phyloP scores from a whole-genome alignment of 2,113 vertebrate genomes.

The Coracopsis vasa region DNA sequence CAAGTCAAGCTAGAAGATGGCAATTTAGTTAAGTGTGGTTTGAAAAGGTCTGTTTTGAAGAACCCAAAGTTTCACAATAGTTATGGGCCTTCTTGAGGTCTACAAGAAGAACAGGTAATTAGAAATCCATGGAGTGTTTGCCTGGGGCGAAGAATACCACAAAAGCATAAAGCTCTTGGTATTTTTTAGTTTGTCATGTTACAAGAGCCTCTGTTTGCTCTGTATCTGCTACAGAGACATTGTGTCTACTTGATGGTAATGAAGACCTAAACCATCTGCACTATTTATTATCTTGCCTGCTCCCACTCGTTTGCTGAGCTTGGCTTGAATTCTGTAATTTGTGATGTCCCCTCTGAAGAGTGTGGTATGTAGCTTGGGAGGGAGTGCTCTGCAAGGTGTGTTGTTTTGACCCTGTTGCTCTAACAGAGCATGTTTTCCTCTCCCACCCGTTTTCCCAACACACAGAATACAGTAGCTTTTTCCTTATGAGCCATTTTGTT shows the following conservation, averaged over 20 bases:
- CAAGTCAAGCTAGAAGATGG: neutral
- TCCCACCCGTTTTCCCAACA: neutral
- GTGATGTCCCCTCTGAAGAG: neutral
- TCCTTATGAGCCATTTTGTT: neutral
- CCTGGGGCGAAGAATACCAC: neutral
- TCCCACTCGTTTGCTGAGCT: neutral
- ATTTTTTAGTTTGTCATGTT: neutral
- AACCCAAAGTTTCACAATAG: neutral
- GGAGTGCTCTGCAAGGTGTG: neutral
- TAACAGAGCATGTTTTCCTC: neutral
- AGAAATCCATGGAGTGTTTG: neutral
- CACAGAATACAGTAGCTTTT: neutral
- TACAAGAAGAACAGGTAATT: constrained; percentile 24
- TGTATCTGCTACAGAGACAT: neutral
- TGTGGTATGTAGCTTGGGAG: neutral
- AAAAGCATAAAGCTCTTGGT: neutral
- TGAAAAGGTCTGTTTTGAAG: neutral
- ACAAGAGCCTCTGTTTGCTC: constrained; percentile 2
- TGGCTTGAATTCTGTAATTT: constrained; percentile 7
- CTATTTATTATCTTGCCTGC: neutral
- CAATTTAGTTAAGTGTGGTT: constrained; percentile 7
- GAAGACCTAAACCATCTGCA: constrained; percentile 29
- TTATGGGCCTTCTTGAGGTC: neutral
- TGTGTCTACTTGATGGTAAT: neutral
- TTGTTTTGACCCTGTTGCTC: neutral